phyloP scores from a whole-genome alignment of 1,140 invertebrate genomes.

The Battus philenor region DNA sequence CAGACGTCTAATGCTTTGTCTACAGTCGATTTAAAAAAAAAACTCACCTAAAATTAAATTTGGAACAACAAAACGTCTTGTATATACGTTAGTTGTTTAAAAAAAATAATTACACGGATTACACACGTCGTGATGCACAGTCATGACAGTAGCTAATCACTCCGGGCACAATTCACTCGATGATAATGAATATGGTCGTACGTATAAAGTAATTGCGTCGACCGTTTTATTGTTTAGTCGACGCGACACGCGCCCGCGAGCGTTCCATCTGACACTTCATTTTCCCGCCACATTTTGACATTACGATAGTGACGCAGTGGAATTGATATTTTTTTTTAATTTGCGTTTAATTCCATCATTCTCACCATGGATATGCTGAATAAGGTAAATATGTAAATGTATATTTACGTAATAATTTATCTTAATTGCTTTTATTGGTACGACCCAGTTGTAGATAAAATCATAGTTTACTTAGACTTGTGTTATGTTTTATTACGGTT shows the following conservation, averaged over 20 bases:
- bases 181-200: conserved; percentile 12
- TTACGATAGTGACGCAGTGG: conserved; percentile 17
- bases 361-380: conserved; percentile 21
- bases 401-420: too few species aligned
- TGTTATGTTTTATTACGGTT: too few species aligned
- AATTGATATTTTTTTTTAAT: conserved; percentile 15
- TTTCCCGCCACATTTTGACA: conserved; percentile 24
- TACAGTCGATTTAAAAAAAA: too few species aligned
- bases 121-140: not conserved
- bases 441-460: too few species aligned
- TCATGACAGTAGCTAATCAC: conserved; percentile 12
- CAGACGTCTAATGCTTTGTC: too few species aligned
- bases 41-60: too few species aligned
- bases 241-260: conserved; percentile 13
- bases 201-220: conserved; percentile 14
- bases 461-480: too few species aligned
- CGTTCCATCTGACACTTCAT: conserved; percentile 5
- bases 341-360: too few species aligned
- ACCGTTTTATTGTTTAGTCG: conserved; percentile 22
- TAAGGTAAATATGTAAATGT: conserved; percentile 23
- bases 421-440: too few species aligned
- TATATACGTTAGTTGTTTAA: too few species aligned
- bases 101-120: too few species aligned
- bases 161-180: conserved; percentile 7
- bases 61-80: too few species aligned